Evolutionary conservation across 2,113 vertebrate species (phyloP).

Genomic region (Nicator chloris): DNA sequence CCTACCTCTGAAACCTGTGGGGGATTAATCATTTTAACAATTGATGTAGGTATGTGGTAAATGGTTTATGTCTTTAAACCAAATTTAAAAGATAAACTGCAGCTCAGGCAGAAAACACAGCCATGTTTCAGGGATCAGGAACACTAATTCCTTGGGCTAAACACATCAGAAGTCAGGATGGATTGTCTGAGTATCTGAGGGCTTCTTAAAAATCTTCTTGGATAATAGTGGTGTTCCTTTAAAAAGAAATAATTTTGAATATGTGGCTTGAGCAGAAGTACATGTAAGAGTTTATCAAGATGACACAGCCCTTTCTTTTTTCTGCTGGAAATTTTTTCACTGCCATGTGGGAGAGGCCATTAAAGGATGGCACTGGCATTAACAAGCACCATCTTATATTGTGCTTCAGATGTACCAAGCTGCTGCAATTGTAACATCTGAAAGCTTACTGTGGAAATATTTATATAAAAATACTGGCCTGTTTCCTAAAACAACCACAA

Average conservation of each 20-base stretch:
- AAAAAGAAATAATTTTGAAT: neutral
- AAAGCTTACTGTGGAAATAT: neutral
- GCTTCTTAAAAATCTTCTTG: neutral
- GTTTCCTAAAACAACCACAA: accelerated
- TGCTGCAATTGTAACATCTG: accelerated
- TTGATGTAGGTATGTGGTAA: neutral
- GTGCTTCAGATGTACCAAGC: neutral
- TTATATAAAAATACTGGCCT: neutral
- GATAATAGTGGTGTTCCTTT: neutral
- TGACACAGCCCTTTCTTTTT: neutral
- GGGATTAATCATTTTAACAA: neutral
- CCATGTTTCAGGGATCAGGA: neutral
- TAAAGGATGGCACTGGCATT: neutral
- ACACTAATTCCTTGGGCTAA: neutral
- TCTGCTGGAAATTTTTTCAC: neutral
- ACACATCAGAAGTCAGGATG: neutral
- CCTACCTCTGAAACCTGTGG: neutral
- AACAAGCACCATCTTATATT: neutral
- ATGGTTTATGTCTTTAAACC: neutral
- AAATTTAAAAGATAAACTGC: neutral
- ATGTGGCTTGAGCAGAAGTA: neutral
- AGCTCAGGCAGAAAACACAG: neutral
- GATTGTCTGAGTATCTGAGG: neutral
- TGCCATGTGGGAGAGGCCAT: accelerated
- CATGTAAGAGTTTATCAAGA: neutral